Evolutionary conservation across 2,113 vertebrate species (phyloP), one percentile per base, ranked within the genome.

Genomic region (Bombycilla garrulus): DNA sequence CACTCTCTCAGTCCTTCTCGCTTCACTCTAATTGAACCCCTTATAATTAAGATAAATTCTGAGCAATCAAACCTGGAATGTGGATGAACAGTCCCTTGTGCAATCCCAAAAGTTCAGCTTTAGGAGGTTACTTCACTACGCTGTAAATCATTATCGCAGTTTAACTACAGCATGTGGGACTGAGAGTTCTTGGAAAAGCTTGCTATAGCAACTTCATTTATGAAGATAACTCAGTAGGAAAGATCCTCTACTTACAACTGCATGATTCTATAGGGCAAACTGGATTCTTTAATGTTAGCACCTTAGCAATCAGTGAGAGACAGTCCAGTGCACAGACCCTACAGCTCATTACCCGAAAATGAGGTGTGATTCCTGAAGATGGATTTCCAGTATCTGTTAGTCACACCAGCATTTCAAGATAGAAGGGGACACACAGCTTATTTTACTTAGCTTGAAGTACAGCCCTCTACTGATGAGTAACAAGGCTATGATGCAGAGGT

Each of bases 81-180:
- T 93, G 93, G 94, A 97, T 92, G 87, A 96, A 92, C 90, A 90
- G 85, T 96, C 95, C 95, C 94, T 83, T 66, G 92, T 96, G 95
- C 72, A 95, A 95, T 94, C 96, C 92, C 86, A 94, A 96, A 97
- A 97, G 95, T 97, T 96, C 94, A 96, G 53, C 79, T 95, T 78
- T 86, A 86, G 90, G 83, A 94, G 94, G 85, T 97, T 96, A 88
- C 87, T 96, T 96, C 85, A 61, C 72, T 96, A 88, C 33, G 15
- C 85, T 71, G 82, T 97, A 96, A 97, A 96, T 97, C 93, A 96
- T 95, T 96, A 96, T 92, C 69, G 76, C 79, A 88, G 58, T 93
- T 80, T 78, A 94, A 96, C 90, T 91, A 24, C 44, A 74, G 90
- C 31, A 25, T 74, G 73, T 86, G 82, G 64, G 88, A 95, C 64